phyloP scores from a whole-genome alignment of 1,140 invertebrate species.

The Pseudoatta argentina region DNA sequence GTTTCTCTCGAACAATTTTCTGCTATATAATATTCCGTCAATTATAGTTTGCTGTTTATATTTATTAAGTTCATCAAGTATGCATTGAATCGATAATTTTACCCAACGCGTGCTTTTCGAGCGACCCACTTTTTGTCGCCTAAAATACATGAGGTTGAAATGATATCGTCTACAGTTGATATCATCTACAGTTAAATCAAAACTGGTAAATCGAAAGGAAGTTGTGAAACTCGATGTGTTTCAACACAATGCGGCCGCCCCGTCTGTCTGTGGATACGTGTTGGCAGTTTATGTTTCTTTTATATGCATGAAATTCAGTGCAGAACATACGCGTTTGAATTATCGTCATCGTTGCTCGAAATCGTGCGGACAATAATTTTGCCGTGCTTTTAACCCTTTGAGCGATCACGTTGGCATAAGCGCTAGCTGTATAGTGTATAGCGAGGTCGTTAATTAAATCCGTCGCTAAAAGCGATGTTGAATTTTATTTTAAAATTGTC shows the following conservation, averaged over 20 bases:
- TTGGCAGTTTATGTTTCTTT: slow-evolving; percentile 17
- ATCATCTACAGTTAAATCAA: background rate
- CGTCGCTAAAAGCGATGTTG: slow-evolving; percentile 40
- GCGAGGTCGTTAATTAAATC: slow-evolving; percentile 38
- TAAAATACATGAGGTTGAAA: slow-evolving; percentile 28
- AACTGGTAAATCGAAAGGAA: background rate
- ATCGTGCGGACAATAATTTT: slow-evolving; percentile 21
- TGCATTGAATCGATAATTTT: slow-evolving; percentile 17
- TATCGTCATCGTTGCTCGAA: slow-evolving; percentile 11
- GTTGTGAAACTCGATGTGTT: slow-evolving; percentile 29
- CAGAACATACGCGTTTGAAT: background rate
- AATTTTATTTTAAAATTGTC: slow-evolving; percentile 26
- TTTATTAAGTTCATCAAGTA: slow-evolving; percentile 4
- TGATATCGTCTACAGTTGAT: background rate
- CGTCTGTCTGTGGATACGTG: background rate
- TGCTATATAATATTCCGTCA: background rate
- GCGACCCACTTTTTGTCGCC: slow-evolving; percentile 22
- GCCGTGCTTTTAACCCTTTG: slow-evolving; percentile 44
- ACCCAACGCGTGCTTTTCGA: background rate
- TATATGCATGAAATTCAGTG: slow-evolving; percentile 2
- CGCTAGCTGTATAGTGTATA: background rate
- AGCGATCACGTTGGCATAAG: slow-evolving; percentile 35
- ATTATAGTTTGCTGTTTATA: slow-evolving; percentile 5
- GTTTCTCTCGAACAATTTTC: background rate
- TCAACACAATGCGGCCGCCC: background rate